A percentile compares a stretch with the other conserved stretches of the same genome.
These are phyloP conservation scores for Limonius californicus DNA, from an alignment of 1,140 invertebrate genomes.

Conservation along the genomic window DNA sequence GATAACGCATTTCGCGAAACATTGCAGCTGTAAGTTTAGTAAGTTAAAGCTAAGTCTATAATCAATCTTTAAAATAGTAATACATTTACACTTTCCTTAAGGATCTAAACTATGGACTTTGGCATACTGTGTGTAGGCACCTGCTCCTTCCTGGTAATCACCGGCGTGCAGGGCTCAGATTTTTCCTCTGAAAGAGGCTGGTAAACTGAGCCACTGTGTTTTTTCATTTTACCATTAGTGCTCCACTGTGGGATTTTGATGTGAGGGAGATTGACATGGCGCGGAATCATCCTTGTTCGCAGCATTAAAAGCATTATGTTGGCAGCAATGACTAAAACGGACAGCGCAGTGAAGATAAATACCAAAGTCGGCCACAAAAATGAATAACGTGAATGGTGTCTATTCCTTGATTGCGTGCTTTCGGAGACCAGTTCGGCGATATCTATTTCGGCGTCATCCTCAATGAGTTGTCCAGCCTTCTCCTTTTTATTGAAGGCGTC, in stretches of 20 bases:
- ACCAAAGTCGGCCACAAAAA: constrained; percentile 47
- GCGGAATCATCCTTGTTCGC: constrained; percentile 33
- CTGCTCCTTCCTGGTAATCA: no score
- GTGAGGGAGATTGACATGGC: constrained; percentile 36
- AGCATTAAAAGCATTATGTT: constrained; percentile 36
- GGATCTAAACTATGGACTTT: no score
- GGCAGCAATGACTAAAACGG: constrained; percentile 42
- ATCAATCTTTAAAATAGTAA: no score
- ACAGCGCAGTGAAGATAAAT: constrained; percentile 48
- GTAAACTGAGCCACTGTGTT: constrained; percentile 44
- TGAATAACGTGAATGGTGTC: not conserved
- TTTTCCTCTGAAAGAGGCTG: constrained; percentile 42
- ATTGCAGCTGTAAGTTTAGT: no score
- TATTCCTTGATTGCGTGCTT: not conserved
- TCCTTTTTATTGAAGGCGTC: constrained; percentile 37
- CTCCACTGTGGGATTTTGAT: constrained; percentile 40
- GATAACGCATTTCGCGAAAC: no score
- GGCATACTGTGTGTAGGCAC: no score
- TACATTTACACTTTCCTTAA: no score
- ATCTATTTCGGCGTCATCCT: constrained; percentile 18
- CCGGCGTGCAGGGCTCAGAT: constrained; percentile 20
- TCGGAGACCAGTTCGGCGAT: not conserved
- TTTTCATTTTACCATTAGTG: constrained; percentile 34
- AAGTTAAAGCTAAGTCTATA: no score
- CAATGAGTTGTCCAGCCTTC: constrained; percentile 42